Percentiles rank a stretch among this genome's conserved stretches.
phyloP scores from a whole-genome alignment of 2,113 vertebrate genomes.

The Sardina pilchardus region DNA sequence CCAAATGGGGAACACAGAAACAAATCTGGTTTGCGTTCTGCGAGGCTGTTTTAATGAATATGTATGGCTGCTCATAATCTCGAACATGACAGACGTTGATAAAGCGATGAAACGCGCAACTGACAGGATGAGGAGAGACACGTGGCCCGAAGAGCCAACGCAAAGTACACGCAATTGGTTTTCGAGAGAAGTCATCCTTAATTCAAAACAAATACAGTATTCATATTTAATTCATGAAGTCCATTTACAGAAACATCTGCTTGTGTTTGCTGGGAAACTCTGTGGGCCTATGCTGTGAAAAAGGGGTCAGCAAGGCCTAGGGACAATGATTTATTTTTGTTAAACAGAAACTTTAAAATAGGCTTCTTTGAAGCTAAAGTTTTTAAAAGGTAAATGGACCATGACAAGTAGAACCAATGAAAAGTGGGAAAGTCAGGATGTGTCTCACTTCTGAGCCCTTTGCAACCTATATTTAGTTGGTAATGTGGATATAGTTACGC shows the following conservation, averaged over 20 bases:
- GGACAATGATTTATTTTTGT: slow-evolving; percentile 7
- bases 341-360: not conserved
- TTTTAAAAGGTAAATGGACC: slow-evolving; percentile 11
- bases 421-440: not conserved
- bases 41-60: slow-evolving; percentile 12
- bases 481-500: slow-evolving; percentile 1
- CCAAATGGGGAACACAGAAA: slow-evolving; percentile 12
- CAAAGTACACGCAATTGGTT: not conserved
- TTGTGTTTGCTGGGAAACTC: not conserved
- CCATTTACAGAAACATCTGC: not conserved
- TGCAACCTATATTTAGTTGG: not conserved
- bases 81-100: slow-evolving; percentile 12
- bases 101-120: slow-evolving; percentile 5
- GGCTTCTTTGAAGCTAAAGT: not conserved
- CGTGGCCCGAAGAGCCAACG: not conserved
- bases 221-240: slow-evolving; percentile 5
- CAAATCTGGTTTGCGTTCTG: slow-evolving; percentile 27
- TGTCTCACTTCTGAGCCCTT: not conserved
- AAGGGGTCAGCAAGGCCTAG: not conserved
- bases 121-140: not conserved
- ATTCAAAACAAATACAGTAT: not conserved
- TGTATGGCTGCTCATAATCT: not conserved
- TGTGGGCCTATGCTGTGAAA: not conserved
- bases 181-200: not conserved
- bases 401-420: not conserved